Evolutionary conservation across 2,113 vertebrate genomes (phyloP), one percentile per base, ranked within the genome.

Genomic region (Phalacrocorax brasilianus): DNA sequence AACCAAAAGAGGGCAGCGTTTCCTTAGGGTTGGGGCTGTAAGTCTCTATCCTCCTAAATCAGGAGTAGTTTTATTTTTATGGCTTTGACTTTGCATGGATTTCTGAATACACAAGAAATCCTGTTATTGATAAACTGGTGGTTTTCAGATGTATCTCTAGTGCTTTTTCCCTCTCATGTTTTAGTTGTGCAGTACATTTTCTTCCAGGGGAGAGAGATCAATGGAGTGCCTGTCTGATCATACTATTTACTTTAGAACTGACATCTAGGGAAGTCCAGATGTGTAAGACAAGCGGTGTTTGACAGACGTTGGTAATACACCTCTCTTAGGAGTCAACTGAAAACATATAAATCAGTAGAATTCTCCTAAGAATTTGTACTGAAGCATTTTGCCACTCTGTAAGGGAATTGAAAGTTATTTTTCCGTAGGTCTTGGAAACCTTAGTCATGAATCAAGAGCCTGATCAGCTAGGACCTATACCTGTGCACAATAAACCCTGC

Each of bases 1-100:
- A 95, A 72, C 96, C 97, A 65, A 93, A 83, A 97, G 97, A 97
- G 96, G 97, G 96, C 96, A 98, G 91, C 91, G 93, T 49, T 68
- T 65, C 11, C 8, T 7, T 66, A 68, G 22, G 16, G 18, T 53
- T 76, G 85, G 67, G 27, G 19, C 81, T 68, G 65, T 61, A 82
- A 59, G 78, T 45, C 71, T 58, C 47, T 70, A 3, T 58, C 32
- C n/a, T 61, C 63, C 63, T 58, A 66, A 75, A 56, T 58, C 61
- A 65, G 47, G 49, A 95, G 32, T 23, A 78, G 50, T 66, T 88
- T 85, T 84, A 14, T 68, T 89, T 35, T 52, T 80, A 30, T 3
- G 65, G 21, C 35, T 85, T 19, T 88, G 87, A 6, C 35, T 81
- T 75, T 70, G 56, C 27, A 7, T 76, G 58, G 56, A 50, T 92